These are phyloP conservation scores for Amazonetta brasiliensis DNA, from an alignment of 2,797 vertebrate species.

Conservation along the genomic window DNA sequence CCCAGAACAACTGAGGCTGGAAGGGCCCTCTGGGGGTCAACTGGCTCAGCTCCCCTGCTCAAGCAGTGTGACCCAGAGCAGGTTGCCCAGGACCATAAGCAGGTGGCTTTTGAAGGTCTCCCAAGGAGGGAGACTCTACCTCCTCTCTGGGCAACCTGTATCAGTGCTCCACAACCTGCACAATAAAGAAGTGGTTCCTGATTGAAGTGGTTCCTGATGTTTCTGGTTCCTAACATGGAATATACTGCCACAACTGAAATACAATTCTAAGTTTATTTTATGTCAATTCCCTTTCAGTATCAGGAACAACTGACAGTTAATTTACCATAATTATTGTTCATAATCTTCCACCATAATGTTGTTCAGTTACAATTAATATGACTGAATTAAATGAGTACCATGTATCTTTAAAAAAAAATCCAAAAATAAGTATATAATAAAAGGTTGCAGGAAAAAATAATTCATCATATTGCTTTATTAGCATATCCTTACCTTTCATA, in stretches of 20 bases:
- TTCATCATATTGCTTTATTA: not conserved
- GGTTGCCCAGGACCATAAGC: not conserved
- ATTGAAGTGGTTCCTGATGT: not conserved
- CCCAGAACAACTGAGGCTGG: not conserved
- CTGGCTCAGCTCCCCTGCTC: not conserved
- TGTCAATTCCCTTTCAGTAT: not conserved
- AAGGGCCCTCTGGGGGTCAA: not conserved
- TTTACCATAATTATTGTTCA: not conserved
- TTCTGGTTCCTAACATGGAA: not conserved
- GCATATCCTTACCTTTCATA: slow-evolving; percentile 89
- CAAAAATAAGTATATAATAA: not conserved
- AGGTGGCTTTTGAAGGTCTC: not conserved
- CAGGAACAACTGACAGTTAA: not conserved
- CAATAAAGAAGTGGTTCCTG: not conserved
- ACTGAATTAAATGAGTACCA: not conserved
- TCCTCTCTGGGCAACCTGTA: not conserved
- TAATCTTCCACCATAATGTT: not conserved
- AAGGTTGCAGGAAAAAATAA: not conserved
- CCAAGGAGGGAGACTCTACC: not conserved
- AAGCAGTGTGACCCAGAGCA: not conserved
- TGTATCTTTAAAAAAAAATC: not conserved
- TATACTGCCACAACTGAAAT: not conserved
- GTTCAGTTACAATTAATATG: not conserved
- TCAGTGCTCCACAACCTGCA: not conserved
- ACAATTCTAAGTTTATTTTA: not conserved